These are phyloP conservation scores for Podarcis muralis DNA, from an alignment of 2,113 vertebrate genomes.

Conservation along the genomic window DNA sequence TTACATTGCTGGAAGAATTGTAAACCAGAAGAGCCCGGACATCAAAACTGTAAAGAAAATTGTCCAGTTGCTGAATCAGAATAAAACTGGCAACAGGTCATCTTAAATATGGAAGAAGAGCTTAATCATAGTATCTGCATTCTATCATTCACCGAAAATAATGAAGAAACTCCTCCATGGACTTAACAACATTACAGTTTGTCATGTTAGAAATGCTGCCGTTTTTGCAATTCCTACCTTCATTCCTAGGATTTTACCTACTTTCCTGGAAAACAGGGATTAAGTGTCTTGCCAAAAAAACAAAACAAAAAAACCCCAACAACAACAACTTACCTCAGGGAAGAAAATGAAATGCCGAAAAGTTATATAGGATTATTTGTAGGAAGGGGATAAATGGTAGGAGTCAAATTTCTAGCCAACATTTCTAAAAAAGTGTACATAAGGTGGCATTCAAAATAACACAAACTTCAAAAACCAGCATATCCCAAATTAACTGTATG, in stretches of 20 bases:
- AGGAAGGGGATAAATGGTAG: not conserved
- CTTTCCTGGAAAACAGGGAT: not conserved
- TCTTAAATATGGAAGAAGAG: slow-evolving; percentile 32
- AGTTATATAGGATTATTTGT: not conserved
- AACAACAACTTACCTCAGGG: too few relatives aligned
- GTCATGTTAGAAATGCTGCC: not conserved
- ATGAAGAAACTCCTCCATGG: not conserved
- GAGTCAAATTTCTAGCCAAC: not conserved
- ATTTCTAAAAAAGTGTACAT: not conserved
- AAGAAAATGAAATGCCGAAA: not conserved
- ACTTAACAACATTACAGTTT: slow-evolving; percentile 35
- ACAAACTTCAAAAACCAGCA: not conserved
- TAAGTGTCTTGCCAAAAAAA: not conserved
- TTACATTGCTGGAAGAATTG: slow-evolving; percentile 76
- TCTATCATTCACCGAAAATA: not conserved
- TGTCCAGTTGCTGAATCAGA: slow-evolving; percentile 44
- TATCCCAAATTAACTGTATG: not conserved
- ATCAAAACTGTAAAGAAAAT: slow-evolving; percentile 73
- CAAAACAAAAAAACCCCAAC: not conserved
- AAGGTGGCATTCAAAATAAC: not conserved
- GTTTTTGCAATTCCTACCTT: not conserved
- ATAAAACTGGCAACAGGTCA: slow-evolving; percentile 20
- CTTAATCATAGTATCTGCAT: not conserved
- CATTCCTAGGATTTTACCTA: not conserved
- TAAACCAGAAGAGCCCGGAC: slow-evolving; percentile 86